phyloP scores from a whole-genome alignment of 2,888 invertebrate species.

The Melipona bicolor region DNA sequence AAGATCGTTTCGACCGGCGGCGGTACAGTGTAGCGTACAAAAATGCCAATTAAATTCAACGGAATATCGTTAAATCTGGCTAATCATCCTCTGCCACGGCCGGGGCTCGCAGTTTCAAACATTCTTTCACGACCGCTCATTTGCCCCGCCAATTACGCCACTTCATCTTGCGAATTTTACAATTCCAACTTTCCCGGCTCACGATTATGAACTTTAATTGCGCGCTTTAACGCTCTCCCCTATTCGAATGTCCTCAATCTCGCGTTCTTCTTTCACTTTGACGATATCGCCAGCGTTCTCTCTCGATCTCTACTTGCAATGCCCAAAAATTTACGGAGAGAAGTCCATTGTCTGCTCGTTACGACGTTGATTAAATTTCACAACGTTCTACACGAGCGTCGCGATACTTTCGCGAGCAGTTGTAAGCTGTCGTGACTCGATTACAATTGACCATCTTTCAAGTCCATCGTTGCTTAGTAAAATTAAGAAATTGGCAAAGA shows the following conservation, averaged over 20 bases:
- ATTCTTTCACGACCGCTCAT: slow-evolving; percentile 11
- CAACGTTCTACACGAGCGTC: too few relatives aligned
- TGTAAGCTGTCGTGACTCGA: too few relatives aligned
- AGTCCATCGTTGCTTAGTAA: too few relatives aligned
- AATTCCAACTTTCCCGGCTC: background rate
- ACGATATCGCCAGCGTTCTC: background rate
- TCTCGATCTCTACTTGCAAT: background rate
- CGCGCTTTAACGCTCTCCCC: background rate
- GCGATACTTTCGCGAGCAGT: too few relatives aligned
- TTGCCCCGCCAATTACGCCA: background rate
- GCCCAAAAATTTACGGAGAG: too few relatives aligned
- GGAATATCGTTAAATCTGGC: slow-evolving; percentile 55
- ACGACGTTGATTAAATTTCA: too few relatives aligned
- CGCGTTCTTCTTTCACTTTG: background rate
- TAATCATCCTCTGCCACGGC: slow-evolving; percentile 32
- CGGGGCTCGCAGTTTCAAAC: slow-evolving; percentile 17
- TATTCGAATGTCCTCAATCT: background rate
- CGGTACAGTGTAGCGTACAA: slow-evolving; percentile 31
- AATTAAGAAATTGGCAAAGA: too few relatives aligned
- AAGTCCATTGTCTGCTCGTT: too few relatives aligned
- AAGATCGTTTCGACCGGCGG: slow-evolving; percentile 34
- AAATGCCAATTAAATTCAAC: slow-evolving; percentile 60
- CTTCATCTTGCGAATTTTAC: slow-evolving; percentile 1
- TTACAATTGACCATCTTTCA: too few relatives aligned
- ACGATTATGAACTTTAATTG: background rate